Evolutionary conservation across 2,888 invertebrate genomes (phyloP).

Genomic region (Orthonevra nobilis): DNA sequence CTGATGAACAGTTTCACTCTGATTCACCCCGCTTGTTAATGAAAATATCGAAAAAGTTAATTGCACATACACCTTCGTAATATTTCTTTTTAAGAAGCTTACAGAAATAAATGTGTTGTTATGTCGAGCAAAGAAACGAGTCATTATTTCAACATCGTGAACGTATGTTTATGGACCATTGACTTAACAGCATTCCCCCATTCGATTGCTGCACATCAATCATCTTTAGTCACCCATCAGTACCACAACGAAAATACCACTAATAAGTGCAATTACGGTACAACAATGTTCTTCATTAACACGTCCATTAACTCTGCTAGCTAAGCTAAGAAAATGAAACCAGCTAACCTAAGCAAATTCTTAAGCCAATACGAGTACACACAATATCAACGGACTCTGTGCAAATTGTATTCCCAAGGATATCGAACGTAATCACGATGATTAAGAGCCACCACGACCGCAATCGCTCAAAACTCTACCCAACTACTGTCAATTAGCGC

Average conservation of each 20-base stretch:
- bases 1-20: too few relatives aligned
- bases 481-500: constrained; percentile 63
- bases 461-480: constrained; percentile 45
- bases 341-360: constrained; percentile 48
- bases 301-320: constrained; percentile 15
- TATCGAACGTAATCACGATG: constrained; percentile 29
- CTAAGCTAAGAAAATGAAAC: constrained; percentile 1
- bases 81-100: too few relatives aligned
- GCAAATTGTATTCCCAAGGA: constrained; percentile 38
- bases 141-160: too few relatives aligned
- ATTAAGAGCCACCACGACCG: constrained; percentile 31
- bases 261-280: constrained; percentile 48
- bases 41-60: too few relatives aligned
- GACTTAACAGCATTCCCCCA: too few relatives aligned
- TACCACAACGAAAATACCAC: constrained; percentile 30
- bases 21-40: too few relatives aligned
- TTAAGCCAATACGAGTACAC: constrained; percentile 19
- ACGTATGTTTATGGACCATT: too few relatives aligned
- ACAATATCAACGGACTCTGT: too few relatives aligned
- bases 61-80: too few relatives aligned
- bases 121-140: too few relatives aligned
- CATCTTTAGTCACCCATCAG: constrained; percentile 10
- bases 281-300: constrained; percentile 16
- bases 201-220: too few relatives aligned
- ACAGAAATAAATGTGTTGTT: too few relatives aligned